A percentile compares a stretch with the other conserved stretches of the same genome.
phyloP scores from a whole-genome alignment of 1,140 invertebrate genomes.

The Musca domestica region DNA sequence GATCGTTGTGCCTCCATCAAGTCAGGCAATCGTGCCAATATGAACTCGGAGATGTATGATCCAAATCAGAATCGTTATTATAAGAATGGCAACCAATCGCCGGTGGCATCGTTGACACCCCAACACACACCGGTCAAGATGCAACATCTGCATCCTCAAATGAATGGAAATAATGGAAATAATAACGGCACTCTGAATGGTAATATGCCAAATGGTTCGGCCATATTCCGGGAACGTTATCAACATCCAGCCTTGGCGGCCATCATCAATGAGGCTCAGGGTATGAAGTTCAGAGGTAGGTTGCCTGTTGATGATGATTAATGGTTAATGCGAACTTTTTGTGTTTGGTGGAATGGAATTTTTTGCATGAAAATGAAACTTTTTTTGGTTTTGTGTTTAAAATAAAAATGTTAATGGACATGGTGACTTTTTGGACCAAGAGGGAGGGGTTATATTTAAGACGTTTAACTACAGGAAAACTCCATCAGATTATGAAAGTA shows the following conservation, averaged over 20 bases:
- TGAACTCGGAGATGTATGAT: constrained; percentile 42
- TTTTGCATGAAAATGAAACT: neutral
- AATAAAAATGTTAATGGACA: no score
- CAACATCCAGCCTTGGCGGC: constrained; percentile 51
- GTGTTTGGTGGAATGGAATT: neutral
- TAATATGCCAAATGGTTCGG: constrained; percentile 40
- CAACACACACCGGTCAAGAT: constrained; percentile 47
- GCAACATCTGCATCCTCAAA: constrained; percentile 10
- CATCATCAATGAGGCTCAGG: constrained; percentile 50
- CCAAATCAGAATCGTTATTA: constrained; percentile 53
- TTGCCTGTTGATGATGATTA: neutral
- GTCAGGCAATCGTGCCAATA: constrained; percentile 44
- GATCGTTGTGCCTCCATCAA: constrained; percentile 49
- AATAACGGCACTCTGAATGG: constrained; percentile 37
- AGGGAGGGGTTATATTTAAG: no score
- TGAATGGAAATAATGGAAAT: constrained; percentile 30
- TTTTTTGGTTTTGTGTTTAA: neutral
- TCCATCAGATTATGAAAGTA: no score
- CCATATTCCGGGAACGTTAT: constrained; percentile 48
- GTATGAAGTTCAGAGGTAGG: constrained; percentile 50
- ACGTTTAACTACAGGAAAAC: no score
- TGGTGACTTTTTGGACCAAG: no score
- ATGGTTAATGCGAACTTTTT: neutral
- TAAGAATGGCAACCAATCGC: constrained; percentile 47
- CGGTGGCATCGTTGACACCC: constrained; percentile 36